A percentile compares a stretch with the other conserved stretches of the same genome.
Evolutionary conservation across 2,113 vertebrate species (phyloP).

Genomic region (Geococcyx californianus): DNA sequence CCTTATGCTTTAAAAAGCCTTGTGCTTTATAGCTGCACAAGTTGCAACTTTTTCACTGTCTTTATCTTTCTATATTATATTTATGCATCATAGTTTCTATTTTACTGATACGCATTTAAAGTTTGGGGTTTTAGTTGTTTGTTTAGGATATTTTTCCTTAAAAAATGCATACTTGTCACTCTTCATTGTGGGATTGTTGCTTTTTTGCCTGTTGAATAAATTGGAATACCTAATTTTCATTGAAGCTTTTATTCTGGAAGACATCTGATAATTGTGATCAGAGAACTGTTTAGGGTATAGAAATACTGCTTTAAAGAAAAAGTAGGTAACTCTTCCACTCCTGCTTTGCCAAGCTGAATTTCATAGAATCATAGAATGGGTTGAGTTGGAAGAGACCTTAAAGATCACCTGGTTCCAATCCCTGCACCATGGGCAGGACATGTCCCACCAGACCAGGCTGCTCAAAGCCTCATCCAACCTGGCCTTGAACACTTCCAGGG

Average conservation of each 20-base stretch:
- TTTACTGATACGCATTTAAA: neutral
- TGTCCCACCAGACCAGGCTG: too few species aligned
- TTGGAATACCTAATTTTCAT: neutral
- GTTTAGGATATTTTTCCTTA: neutral
- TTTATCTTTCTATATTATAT: neutral
- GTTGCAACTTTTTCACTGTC: neutral
- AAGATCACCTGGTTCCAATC: too few species aligned
- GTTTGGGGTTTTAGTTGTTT: neutral
- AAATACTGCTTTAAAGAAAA: neutral
- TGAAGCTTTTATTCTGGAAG: neutral
- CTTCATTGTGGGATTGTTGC: neutral
- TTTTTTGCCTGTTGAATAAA: neutral
- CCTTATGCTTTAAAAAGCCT: neutral
- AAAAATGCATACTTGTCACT: neutral
- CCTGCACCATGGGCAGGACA: too few species aligned
- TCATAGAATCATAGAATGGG: too few species aligned
- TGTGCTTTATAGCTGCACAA: neutral
- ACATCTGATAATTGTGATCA: neutral
- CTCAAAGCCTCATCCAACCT: too few species aligned
- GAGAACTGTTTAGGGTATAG: neutral
- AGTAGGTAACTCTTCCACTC: neutral
- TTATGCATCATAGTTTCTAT: neutral
- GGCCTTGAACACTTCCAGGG: too few species aligned
- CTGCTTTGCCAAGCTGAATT: neutral
- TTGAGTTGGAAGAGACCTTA: too few species aligned